Conservation (phyloP, 2,888 invertebrate species). For the Tetragnatha montana region DNA sequence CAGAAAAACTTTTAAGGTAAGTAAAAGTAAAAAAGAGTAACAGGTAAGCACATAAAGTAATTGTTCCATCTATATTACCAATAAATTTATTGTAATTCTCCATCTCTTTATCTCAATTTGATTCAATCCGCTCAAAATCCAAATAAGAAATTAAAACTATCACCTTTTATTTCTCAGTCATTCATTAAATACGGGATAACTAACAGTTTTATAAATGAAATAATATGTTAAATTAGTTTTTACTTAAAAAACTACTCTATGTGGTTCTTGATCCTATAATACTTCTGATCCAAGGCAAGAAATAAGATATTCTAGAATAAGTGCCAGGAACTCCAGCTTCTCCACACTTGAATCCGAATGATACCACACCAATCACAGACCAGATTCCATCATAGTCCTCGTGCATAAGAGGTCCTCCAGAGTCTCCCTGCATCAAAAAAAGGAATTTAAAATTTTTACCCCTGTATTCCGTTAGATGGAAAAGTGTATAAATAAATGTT, state of each 20-base stretch:
- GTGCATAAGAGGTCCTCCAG: constrained; percentile 54
- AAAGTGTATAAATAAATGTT: no score
- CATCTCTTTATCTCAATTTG: no score
- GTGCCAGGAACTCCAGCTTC: constrained; percentile 50
- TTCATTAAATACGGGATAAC: background rate
- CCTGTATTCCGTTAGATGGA: no score
- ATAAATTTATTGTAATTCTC: no score
- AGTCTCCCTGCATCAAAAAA: constrained; percentile 47
- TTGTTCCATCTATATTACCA: no score
- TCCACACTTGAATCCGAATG: constrained; percentile 54
- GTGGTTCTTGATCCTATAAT: background rate
- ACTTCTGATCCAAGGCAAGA: constrained; percentile 44
- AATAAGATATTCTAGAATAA: constrained; percentile 45
- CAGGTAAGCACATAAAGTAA: no score
- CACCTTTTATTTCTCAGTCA: background rate
- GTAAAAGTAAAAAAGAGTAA: no score
- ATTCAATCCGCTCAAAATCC: background rate
- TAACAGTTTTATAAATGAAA: background rate
- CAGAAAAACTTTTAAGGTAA: no score
- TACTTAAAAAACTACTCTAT: no score
- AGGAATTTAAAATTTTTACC: background rate
- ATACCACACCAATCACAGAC: constrained; percentile 52
- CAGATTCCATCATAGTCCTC: constrained; percentile 52
- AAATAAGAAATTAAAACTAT: background rate
- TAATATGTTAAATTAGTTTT: no score